Conservation (phyloP, 2,888 invertebrate species). For the Sinopyrophorus schimmeli region DNA sequence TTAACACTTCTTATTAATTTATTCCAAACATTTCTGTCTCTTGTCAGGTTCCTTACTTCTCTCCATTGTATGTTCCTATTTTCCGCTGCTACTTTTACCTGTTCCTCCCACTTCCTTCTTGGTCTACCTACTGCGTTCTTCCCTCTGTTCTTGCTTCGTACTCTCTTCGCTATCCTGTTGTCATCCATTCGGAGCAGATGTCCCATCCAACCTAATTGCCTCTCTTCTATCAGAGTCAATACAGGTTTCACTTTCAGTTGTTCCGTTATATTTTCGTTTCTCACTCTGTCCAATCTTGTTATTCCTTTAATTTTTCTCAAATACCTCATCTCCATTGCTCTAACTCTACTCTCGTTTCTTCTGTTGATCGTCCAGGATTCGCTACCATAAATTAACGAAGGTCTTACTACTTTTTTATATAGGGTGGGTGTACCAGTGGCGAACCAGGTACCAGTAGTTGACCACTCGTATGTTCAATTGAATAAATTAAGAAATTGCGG, state of each 20-base stretch:
- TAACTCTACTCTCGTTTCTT: conserved; percentile 1
- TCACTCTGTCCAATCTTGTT: conserved; percentile 5
- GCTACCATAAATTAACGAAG: not conserved
- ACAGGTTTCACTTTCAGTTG: conserved; percentile 1
- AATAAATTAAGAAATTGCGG: too few species aligned
- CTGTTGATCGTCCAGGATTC: not conserved
- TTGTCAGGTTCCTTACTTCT: too few species aligned
- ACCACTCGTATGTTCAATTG: too few species aligned
- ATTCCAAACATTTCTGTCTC: conserved; percentile 2
- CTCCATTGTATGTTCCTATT: conserved; percentile 8
- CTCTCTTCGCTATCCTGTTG: not conserved
- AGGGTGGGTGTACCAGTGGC: too few species aligned
- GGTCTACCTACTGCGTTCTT: too few species aligned
- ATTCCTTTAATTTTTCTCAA: not conserved
- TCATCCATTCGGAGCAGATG: too few species aligned
- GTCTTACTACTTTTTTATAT: too few species aligned
- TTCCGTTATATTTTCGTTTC: too few species aligned
- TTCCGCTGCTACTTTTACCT: conserved; percentile 8
- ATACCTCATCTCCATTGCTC: conserved; percentile 1
- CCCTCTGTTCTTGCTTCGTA: not conserved
- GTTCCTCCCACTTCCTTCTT: conserved; percentile 3
- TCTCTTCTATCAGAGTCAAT: not conserved
- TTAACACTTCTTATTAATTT: conserved; percentile 4
- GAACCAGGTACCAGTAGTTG: too few species aligned
- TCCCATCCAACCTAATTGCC: too few species aligned